Base-by-base conservation (phyloP, 92 coral and sea anemone genomes). In the Bergia sp. region DNA sequence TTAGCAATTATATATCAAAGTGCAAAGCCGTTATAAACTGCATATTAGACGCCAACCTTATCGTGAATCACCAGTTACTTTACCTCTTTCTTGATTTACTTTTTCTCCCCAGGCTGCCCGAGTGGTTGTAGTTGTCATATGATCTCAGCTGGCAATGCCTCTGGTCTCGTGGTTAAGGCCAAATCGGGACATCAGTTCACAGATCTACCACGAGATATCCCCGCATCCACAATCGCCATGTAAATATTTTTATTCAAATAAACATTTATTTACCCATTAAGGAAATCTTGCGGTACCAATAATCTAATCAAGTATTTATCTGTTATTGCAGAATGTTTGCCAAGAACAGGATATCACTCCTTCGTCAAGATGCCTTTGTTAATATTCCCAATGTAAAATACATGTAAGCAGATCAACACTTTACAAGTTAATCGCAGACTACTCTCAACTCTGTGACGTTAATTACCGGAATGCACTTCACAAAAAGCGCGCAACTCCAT, bases 71-170 rank as follows among this genome's bases (percentile, higher is more conserved):
- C 40, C 61, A 39, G 55, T 45, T 29, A 29, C 29, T 29, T 29
- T 29, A 29, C 29, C 29, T 29, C 29, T 29, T 29, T 29, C 29
- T 29, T 65, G 11, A n/a, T 23, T 64, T 83, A 36, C 21, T 13
- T 20, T 36, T 23, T 57, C 18, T 41, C 21, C 6, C 2, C 79
- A 94, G 96, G 95, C 37, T 94, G 96, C 41, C 96, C 96, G 1
- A 80, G 91, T 13, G 91, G 92, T 39, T 92, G 93, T 49, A 89
- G 88, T 37, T 94, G 96, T 80, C 86, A 39, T 64, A 38, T 61
- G 7, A 41, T 94, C 36, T 88, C 95, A 36, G 29, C 29, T 29
- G 39, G 86, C 13, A 73, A 90, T 29, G 29, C 29, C 29, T 29
- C 29, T 29, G 29, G 29, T 29, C 29, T 29, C 29, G 29, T 29